Evolutionary conservation across 2,797 vertebrate species (phyloP).

Genomic region (Lutjanus campechanus): DNA sequence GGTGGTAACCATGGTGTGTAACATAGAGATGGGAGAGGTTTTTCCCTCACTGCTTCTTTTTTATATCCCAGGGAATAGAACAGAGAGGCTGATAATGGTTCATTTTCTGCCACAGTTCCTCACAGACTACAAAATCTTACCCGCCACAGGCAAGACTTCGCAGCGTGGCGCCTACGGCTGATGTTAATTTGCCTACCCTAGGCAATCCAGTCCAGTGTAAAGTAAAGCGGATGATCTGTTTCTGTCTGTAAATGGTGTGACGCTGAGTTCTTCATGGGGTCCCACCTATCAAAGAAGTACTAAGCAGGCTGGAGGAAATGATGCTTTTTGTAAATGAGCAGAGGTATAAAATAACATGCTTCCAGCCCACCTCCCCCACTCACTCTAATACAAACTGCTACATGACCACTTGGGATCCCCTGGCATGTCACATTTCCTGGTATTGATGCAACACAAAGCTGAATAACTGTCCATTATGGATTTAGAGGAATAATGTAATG

Average conservation of each 20-base stretch:
- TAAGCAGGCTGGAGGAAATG: not conserved
- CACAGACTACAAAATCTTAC: slow-evolving; percentile 38
- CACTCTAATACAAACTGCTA: slow-evolving; percentile 22
- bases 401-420: slow-evolving; percentile 27
- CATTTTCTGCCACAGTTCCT: slow-evolving; percentile 54
- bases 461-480: slow-evolving; percentile 50
- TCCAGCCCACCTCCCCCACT: not conserved
- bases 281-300: slow-evolving; percentile 24
- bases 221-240: slow-evolving; percentile 38
- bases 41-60: slow-evolving; percentile 4
- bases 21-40: not conserved
- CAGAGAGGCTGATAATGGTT: slow-evolving; percentile 44
- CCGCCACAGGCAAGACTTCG: slow-evolving; percentile 62
- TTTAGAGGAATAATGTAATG: slow-evolving; percentile 51
- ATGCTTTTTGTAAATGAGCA: slow-evolving; percentile 13
- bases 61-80: slow-evolving; percentile 35
- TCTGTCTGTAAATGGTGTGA: slow-evolving; percentile 34
- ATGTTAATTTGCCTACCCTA: slow-evolving; percentile 57
- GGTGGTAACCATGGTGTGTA: slow-evolving; percentile 1
- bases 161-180: slow-evolving; percentile 39
- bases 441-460: slow-evolving; percentile 57
- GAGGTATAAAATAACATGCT: slow-evolving; percentile 1
- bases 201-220: slow-evolving; percentile 50
- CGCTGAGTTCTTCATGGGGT: slow-evolving; percentile 3
- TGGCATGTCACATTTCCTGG: slow-evolving; percentile 21